These are phyloP conservation scores for Falco berigora DNA, from an alignment of 2,797 vertebrate species.

Conservation along the genomic window DNA sequence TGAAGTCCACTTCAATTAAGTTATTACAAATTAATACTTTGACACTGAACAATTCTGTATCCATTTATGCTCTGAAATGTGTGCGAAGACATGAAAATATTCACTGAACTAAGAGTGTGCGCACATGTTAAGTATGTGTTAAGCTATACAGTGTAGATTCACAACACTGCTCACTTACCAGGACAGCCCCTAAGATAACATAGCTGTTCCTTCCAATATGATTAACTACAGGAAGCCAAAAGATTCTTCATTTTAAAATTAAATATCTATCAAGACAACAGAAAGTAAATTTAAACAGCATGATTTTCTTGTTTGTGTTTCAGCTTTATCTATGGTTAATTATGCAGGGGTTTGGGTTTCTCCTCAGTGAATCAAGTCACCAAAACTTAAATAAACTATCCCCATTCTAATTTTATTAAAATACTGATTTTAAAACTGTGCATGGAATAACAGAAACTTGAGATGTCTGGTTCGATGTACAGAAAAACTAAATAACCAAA, in stretches of 20 bases:
- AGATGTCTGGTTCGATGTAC: background rate
- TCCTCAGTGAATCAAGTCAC: conserved; percentile 18
- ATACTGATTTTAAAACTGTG: conserved; percentile 37
- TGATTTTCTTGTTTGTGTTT: conserved; percentile 52
- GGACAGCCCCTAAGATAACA: background rate
- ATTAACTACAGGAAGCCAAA: background rate
- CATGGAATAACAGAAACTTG: conserved; percentile 53
- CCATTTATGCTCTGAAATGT: background rate
- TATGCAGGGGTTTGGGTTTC: conserved; percentile 43
- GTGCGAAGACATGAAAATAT: background rate
- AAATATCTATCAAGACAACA: background rate
- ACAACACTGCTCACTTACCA: background rate
- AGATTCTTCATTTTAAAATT: background rate
- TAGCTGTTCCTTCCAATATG: background rate
- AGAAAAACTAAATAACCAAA: conserved; percentile 44
- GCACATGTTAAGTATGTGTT: background rate
- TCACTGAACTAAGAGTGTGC: background rate
- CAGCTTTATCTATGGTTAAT: conserved; percentile 49
- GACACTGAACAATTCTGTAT: background rate
- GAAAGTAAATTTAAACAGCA: conserved; percentile 34
- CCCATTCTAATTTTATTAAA: conserved; percentile 41
- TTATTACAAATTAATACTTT: background rate
- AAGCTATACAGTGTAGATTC: background rate
- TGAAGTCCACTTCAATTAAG: background rate
- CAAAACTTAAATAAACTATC: conserved; percentile 54